phyloP scores from a whole-genome alignment of 1,140 invertebrate species.

The Thalassaphorura encarpata region DNA sequence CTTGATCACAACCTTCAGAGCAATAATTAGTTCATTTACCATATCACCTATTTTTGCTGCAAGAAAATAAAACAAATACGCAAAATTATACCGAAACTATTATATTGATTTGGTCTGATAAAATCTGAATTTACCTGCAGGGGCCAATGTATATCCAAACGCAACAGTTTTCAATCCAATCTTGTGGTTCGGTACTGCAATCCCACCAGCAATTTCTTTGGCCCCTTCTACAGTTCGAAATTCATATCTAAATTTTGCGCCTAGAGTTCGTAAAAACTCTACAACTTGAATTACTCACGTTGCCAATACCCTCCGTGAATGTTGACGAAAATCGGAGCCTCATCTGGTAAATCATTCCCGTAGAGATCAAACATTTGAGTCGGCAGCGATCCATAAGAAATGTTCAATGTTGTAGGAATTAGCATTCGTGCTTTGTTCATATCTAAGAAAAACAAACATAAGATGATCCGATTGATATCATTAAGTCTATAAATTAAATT shows the following conservation, averaged over 20 bases:
- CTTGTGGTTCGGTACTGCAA: slow-evolving; percentile 47
- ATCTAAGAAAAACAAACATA: background rate
- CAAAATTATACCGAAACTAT: no score
- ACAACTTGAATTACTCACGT: slow-evolving; percentile 43
- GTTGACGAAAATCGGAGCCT: slow-evolving; percentile 60
- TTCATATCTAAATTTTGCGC: no score
- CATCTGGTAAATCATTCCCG: slow-evolving; percentile 53
- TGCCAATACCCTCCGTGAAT: slow-evolving; percentile 80
- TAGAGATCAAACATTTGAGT: slow-evolving; percentile 53
- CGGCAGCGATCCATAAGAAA: slow-evolving; percentile 48
- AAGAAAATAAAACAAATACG: background rate
- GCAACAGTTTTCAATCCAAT: slow-evolving; percentile 54
- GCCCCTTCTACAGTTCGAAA: slow-evolving; percentile 12
- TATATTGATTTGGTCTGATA: no score
- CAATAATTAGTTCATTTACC: slow-evolving; percentile 3
- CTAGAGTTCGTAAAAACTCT: no score
- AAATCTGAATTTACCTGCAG: slow-evolving; percentile 49
- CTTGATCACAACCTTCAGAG: slow-evolving; percentile 5
- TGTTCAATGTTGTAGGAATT: slow-evolving; percentile 39
- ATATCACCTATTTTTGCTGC: slow-evolving; percentile 15
- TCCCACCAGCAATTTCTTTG: slow-evolving; percentile 51
- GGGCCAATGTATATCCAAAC: slow-evolving; percentile 66
- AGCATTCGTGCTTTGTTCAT: background rate
- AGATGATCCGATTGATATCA: no score
- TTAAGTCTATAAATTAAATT: no score